Evolutionary conservation across 2,113 vertebrate species (phyloP), one percentile per base, ranked within the genome.

Genomic region (Phylloscopus trochilus): DNA sequence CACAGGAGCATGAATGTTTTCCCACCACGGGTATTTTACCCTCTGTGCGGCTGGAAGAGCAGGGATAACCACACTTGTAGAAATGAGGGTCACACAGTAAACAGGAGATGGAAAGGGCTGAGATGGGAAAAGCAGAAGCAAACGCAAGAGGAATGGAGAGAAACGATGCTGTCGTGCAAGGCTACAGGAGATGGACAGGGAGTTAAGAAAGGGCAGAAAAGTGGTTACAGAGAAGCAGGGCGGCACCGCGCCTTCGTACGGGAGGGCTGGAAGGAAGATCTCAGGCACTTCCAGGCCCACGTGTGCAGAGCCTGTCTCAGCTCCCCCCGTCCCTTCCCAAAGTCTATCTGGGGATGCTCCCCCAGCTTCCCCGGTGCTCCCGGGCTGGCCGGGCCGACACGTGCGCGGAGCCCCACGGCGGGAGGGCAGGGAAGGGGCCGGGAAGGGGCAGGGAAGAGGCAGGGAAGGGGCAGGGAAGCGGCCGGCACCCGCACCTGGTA

Each of bases 1-100:
- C 33, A n/a, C 3, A 4, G 5, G 4, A 5, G 28, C 46, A 4
- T 0, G 7, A 26, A 3, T 9, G 24, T 14, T 63, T 35, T 41
- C 11, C 53, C 35, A 19, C 3, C 35, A 3, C 0, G 13, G 37
- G 1, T 11, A 15, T 64, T 68, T 68, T 7, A 33, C 33, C 3
- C 23, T 7, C 23, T 1, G 43, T 2, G 3, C 69, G 16, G 35
- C 62, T 17, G 47, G 62, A 69, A 37, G 5, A 30, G 28, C 26
- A 7, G 41, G 14, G 55, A 20, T 6, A 52, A 18, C 21, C 24
- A 7, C 24, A 30, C 21, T 44, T 11, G 19, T 4, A 3, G 31
- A 18, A 59, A 6, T 0, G 11, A 35, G 14, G 37, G 27, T 72
- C 44, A 27, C 41, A 2, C 27, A 27, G 27, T 1, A 3, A 51